Evolutionary conservation across 2,888 invertebrate genomes (phyloP).

Genomic region (Spisula solida): DNA sequence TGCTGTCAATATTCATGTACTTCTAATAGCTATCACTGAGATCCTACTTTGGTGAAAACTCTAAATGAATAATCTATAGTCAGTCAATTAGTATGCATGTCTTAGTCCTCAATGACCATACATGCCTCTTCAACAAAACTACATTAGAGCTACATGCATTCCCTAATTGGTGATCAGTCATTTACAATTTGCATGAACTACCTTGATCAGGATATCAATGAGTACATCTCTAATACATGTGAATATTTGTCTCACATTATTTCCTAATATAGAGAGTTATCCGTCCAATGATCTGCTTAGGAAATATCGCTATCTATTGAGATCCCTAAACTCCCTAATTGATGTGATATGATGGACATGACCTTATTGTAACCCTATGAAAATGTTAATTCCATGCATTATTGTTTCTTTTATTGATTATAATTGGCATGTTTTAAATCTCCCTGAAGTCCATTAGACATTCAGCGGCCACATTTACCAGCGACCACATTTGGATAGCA

Average conservation of each 20-base stretch:
- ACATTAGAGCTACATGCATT: conserved; percentile 1
- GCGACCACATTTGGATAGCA: background rate
- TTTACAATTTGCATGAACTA: background rate
- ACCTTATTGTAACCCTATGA: conserved; percentile 41
- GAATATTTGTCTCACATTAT: background rate
- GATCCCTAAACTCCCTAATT: conserved; percentile 22
- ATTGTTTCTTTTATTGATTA: conserved; percentile 29
- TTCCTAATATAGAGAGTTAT: background rate
- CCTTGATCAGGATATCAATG: conserved; percentile 14
- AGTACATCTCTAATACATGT: background rate
- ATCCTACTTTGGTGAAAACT: background rate
- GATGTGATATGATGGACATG: conserved; percentile 28
- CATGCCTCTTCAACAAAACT: background rate
- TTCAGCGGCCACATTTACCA: background rate
- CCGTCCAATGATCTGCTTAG: background rate
- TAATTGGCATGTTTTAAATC: conserved; percentile 2
- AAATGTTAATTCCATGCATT: conserved; percentile 40
- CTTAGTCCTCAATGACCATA: conserved; percentile 7
- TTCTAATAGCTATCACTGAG: background rate
- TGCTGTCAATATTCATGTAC: background rate
- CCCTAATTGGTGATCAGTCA: background rate
- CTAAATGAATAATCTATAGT: background rate
- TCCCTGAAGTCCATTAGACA: background rate
- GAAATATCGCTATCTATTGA: background rate
- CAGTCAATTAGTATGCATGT: conserved; percentile 20